Conservation (phyloP, 2,113 vertebrate species). For the Cariama cristata region DNA sequence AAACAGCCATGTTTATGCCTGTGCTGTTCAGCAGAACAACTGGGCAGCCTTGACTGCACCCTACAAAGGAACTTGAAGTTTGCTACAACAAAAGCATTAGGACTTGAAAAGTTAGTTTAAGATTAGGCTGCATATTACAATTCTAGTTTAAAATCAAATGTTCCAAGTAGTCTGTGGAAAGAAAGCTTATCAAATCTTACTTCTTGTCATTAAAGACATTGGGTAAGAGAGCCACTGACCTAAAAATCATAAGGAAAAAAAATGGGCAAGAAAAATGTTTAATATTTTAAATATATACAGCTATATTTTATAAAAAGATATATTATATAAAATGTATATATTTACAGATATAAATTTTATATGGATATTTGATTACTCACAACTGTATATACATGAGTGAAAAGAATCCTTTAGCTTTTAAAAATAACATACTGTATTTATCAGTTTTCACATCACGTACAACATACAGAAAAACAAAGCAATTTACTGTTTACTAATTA, state of each 20-base stretch:
- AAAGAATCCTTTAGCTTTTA: not conserved
- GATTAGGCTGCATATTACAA: not conserved
- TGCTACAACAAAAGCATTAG: not conserved
- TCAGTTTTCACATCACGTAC: not conserved
- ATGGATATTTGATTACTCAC: not conserved
- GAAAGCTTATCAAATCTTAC: not conserved
- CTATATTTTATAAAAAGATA: not conserved
- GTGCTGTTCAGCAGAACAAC: not conserved
- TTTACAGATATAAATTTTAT: not conserved
- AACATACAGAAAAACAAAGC: not conserved
- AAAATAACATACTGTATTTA: not conserved
- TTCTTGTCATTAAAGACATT: not conserved
- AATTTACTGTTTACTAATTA: not conserved
- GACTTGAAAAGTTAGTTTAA: not conserved
- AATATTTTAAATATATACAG: not conserved
- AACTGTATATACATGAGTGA: not conserved
- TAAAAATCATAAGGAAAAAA: not conserved
- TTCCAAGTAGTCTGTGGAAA: not conserved
- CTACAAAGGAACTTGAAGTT: not conserved
- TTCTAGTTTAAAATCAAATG: not conserved
- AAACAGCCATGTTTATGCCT: not conserved
- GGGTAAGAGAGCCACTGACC: not conserved
- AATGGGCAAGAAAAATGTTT: not conserved
- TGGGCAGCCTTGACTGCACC: not conserved
- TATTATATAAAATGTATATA: not conserved